phyloP scores from a whole-genome alignment of 2,797 vertebrate species.

The Chromobotia macracanthus region DNA sequence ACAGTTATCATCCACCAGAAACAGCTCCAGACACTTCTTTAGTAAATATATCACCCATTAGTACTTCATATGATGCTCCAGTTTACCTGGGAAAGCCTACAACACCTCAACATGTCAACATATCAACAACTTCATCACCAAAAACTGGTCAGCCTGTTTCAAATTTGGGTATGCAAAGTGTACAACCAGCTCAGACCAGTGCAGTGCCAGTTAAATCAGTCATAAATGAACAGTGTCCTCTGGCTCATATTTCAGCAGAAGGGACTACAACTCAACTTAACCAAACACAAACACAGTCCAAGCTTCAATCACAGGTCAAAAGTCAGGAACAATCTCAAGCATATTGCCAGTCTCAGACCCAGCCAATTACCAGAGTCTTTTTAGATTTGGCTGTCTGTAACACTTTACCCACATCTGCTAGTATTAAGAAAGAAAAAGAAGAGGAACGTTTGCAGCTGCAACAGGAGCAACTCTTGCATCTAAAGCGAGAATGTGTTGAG shows the following conservation, averaged over 20 bases:
- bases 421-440: constrained; percentile 83
- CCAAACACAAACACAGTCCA: constrained; percentile 61
- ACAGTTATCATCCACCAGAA: constrained; percentile 83
- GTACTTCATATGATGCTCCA: constrained; percentile 82
- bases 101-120: constrained; percentile 62
- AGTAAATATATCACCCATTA: constrained; percentile 65
- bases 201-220: constrained; percentile 53
- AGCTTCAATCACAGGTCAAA: constrained; percentile 55
- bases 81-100: constrained; percentile 90
- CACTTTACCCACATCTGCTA: constrained; percentile 69
- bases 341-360: constrained; percentile 71
- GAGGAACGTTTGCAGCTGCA: constrained; percentile 91
- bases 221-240: constrained; percentile 65
- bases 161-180: constrained; percentile 62
- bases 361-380: constrained; percentile 59
- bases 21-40: constrained; percentile 67
- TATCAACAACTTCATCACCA: constrained; percentile 66
- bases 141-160: constrained; percentile 63
- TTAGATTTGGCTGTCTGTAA: constrained; percentile 55
- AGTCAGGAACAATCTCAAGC: constrained; percentile 59
- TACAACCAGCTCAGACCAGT: constrained; percentile 63
- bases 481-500: constrained; percentile 94
- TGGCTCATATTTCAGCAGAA: constrained; percentile 65
- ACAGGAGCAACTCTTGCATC: constrained; percentile 91
- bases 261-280: constrained; percentile 62